Evolutionary conservation across 2,888 invertebrate genomes (phyloP).

Genomic region (Conomelus anceps): DNA sequence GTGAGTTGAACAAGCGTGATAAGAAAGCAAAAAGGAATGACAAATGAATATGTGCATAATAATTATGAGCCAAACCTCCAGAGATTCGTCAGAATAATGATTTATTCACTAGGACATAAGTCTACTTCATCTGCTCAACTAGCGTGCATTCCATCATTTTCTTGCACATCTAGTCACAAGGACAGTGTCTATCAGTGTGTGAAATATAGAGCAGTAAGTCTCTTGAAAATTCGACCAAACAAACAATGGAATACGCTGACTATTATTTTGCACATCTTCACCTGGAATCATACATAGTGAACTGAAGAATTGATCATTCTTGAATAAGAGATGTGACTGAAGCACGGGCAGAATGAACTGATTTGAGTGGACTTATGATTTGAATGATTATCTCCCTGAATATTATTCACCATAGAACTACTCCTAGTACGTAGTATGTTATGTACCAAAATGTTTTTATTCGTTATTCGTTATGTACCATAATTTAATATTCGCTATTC

Average conservation of each 20-base stretch:
- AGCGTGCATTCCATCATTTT: not conserved
- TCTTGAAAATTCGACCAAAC: not conserved
- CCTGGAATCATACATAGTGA: not conserved
- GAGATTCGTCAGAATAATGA: not conserved
- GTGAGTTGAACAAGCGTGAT: not conserved
- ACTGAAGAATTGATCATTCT: not conserved
- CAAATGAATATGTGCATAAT: not conserved
- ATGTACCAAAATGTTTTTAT: no score
- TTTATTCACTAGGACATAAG: not conserved
- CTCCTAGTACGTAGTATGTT: no score
- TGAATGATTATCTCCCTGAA: no score
- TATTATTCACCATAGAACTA: no score
- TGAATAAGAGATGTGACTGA: not conserved
- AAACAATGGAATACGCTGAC: not conserved
- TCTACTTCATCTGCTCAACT: not conserved
- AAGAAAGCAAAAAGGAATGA: not conserved
- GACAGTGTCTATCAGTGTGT: not conserved
- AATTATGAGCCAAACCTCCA: not conserved
- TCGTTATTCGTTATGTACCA: no score
- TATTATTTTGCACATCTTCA: not conserved
- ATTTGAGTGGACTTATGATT: not conserved
- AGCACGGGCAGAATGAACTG: not conserved
- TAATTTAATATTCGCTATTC: no score
- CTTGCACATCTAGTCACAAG: not conserved
- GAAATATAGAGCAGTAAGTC: not conserved